A percentile compares a stretch with the other conserved stretches of the same genome.
Evolutionary conservation across 2,797 vertebrate species (phyloP).

Genomic region (Columba guinea): DNA sequence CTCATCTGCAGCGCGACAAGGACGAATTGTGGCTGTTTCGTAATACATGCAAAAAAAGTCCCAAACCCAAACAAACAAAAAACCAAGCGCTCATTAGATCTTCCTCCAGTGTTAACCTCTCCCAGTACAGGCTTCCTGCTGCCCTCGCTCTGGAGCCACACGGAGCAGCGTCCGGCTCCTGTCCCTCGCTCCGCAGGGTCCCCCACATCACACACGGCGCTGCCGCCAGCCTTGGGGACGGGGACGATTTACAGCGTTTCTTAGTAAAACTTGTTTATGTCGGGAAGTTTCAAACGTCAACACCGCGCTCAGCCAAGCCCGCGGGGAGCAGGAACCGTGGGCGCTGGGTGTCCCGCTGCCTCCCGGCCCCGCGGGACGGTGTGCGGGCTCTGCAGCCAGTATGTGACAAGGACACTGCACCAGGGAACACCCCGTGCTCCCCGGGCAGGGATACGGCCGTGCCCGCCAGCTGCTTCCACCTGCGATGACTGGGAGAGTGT

Average conservation of each 20-base stretch:
- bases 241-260: neutral
- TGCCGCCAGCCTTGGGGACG: neutral
- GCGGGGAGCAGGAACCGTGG: neutral
- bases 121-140: constrained; percentile 8
- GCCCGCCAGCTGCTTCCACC: rapidly evolving
- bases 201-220: neutral
- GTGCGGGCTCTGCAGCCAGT: neutral
- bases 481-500: neutral
- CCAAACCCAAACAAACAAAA: constrained; percentile 57
- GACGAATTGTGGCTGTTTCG: constrained; percentile 55
- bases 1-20: constrained; percentile 46
- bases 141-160: neutral
- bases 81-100: constrained; percentile 41
- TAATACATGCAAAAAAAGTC: constrained; percentile 4
- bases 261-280: constrained; percentile 24
- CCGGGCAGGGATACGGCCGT: rapidly evolving
- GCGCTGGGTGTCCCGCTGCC: neutral
- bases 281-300: constrained; percentile 48
- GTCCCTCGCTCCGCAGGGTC: rapidly evolving
- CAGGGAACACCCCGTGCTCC: rapidly evolving
- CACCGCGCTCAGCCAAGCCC: neutral
- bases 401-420: rapidly evolving
- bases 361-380: too few relatives aligned
- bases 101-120: constrained; percentile 44
- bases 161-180: neutral